Conservation (phyloP, 2,888 invertebrate genomes). For the Dinocampus coccinellae region DNA sequence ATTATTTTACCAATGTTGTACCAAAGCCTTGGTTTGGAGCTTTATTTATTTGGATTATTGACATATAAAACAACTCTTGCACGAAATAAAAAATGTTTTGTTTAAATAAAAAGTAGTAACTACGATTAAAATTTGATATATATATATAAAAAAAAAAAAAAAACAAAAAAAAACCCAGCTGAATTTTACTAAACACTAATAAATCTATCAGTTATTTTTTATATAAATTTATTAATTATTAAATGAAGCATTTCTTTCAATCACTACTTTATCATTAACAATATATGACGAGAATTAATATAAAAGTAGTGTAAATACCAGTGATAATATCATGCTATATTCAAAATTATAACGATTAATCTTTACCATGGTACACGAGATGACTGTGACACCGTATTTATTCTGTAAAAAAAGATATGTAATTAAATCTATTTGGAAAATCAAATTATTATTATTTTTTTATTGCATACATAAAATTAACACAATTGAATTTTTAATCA, state of each 20-base stretch:
- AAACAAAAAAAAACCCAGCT: neutral
- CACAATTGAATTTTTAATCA: neutral
- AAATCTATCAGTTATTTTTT: neutral
- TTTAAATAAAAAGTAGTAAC: neutral
- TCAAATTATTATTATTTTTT: no score
- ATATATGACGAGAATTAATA: neutral
- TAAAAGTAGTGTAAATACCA: neutral
- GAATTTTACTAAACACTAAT: neutral
- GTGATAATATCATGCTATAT: neutral
- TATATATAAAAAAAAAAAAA: constrained; percentile 22
- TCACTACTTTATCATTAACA: constrained; percentile 16
- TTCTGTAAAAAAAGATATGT: constrained; percentile 50
- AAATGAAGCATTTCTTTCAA: neutral
- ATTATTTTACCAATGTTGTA: neutral
- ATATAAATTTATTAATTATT: neutral
- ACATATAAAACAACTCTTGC: neutral
- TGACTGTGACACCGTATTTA: constrained; percentile 48
- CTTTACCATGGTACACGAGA: constrained; percentile 58
- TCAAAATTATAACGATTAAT: neutral
- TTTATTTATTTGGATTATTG: neutral
- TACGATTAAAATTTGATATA: neutral
- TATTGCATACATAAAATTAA: no score
- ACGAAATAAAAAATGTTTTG: neutral
- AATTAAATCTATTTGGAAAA: neutral
- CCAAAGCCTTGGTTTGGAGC: neutral